Evolutionary conservation across 2,113 vertebrate species (phyloP).

Genomic region (Corythoichthys intestinalis): DNA sequence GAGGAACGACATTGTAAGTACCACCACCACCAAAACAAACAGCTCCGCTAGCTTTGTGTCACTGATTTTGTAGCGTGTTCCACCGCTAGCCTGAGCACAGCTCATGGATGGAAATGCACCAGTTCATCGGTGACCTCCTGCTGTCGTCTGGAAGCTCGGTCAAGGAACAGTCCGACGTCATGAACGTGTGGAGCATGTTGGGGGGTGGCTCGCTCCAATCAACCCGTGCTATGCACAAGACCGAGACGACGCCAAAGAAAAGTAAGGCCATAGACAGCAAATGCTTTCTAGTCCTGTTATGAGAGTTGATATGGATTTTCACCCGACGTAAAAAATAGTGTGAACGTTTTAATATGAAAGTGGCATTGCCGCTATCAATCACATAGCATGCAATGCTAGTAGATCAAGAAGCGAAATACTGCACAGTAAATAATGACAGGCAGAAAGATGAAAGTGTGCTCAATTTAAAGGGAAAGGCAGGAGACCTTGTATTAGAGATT

Average conservation of each 20-base stretch:
- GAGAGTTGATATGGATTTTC: neutral
- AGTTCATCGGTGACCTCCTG: conserved; percentile 73
- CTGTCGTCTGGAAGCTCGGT: conserved; percentile 51
- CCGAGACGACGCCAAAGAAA: conserved; percentile 31
- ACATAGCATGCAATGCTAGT: too few species aligned
- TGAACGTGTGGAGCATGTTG: conserved; percentile 59
- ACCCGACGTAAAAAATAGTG: neutral
- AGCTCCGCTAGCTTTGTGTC: neutral
- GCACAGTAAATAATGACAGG: too few species aligned
- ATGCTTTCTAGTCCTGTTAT: neutral
- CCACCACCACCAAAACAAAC: neutral
- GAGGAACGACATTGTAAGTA: conserved; percentile 61
- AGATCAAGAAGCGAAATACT: too few species aligned
- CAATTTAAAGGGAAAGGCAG: too few species aligned
- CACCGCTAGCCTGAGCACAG: conserved; percentile 13
- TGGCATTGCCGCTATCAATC: neutral
- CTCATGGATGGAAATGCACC: conserved; percentile 77
- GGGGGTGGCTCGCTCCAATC: conserved; percentile 30
- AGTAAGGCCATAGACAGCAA: conserved; percentile 33
- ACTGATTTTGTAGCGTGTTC: neutral
- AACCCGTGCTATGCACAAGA: conserved; percentile 41
- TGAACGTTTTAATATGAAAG: neutral
- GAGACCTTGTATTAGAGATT: too few species aligned
- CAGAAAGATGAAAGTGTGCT: too few species aligned
- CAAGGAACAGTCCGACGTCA: conserved; percentile 59